phyloP scores from a whole-genome alignment of 2,113 vertebrate genomes.

The Dasyprocta punctata region DNA sequence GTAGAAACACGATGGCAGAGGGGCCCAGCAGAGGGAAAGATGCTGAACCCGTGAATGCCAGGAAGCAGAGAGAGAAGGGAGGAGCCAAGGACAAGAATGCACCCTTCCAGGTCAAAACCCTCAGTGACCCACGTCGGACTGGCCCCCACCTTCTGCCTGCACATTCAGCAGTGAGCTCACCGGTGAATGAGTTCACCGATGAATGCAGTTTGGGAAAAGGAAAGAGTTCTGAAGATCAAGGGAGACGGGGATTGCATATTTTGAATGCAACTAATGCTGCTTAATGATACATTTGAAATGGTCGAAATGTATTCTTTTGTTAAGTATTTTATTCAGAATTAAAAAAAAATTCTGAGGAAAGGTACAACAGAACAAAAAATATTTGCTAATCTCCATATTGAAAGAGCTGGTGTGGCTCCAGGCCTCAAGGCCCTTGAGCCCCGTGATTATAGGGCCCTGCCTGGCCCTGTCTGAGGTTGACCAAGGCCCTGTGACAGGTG shows the following conservation, averaged over 20 bases:
- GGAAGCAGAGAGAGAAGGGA: neutral
- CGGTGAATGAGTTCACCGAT: neutral
- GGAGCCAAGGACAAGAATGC: neutral
- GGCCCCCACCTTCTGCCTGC: neutral
- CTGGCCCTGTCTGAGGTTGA: neutral
- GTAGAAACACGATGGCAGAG: neutral
- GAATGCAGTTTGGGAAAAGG: neutral
- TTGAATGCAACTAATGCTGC: fast-evolving
- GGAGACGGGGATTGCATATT: fast-evolving
- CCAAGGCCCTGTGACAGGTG: neutral
- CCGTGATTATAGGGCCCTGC: fast-evolving
- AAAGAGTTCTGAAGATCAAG: neutral
- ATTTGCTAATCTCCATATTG: neutral
- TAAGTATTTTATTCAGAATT: neutral
- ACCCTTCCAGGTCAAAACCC: neutral
- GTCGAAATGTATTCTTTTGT: neutral
- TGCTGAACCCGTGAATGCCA: neutral
- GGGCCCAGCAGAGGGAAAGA: neutral
- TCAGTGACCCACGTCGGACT: neutral
- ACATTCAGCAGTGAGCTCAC: neutral
- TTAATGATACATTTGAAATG: neutral
- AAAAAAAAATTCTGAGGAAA: neutral
- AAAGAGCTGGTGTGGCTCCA: neutral
- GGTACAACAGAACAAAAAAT: neutral
- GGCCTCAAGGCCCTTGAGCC: neutral